phyloP scores from a whole-genome alignment of 2,113 vertebrate genomes.

The Setophaga coronata region DNA sequence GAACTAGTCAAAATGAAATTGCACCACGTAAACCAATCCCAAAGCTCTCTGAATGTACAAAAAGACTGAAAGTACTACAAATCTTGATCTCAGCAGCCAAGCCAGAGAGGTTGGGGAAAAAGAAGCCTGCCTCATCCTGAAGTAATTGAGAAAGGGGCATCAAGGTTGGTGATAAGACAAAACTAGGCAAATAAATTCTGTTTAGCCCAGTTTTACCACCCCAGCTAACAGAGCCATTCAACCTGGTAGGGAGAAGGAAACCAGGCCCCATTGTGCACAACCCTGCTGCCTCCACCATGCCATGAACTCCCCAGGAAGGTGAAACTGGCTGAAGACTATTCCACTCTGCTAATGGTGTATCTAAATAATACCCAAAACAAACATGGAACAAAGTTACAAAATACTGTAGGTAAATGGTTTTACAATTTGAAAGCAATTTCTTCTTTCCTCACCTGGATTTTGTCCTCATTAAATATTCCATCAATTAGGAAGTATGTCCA shows the following conservation, averaged over 20 bases:
- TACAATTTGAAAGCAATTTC: not conserved
- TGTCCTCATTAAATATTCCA: conserved; percentile 88
- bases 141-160: not conserved
- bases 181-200: not conserved
- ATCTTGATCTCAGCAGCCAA: not conserved
- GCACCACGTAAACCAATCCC: not conserved
- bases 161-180: not conserved
- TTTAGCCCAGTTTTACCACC: not conserved
- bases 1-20: not conserved
- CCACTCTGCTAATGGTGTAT: not conserved
- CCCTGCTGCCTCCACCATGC: fast-evolving
- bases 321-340: not conserved
- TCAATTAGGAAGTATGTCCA: conserved; percentile 97
- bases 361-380: not conserved
- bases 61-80: not conserved
- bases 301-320: not conserved
- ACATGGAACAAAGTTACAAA: not conserved
- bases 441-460: conserved; percentile 84
- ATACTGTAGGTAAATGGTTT: not conserved
- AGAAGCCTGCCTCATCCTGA: not conserved
- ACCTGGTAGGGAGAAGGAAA: not conserved
- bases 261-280: not conserved
- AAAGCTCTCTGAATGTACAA: not conserved
- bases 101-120: not conserved
- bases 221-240: not conserved